phyloP scores from a whole-genome alignment of 2,113 vertebrate genomes.

The Porphyrio hochstetteri region DNA sequence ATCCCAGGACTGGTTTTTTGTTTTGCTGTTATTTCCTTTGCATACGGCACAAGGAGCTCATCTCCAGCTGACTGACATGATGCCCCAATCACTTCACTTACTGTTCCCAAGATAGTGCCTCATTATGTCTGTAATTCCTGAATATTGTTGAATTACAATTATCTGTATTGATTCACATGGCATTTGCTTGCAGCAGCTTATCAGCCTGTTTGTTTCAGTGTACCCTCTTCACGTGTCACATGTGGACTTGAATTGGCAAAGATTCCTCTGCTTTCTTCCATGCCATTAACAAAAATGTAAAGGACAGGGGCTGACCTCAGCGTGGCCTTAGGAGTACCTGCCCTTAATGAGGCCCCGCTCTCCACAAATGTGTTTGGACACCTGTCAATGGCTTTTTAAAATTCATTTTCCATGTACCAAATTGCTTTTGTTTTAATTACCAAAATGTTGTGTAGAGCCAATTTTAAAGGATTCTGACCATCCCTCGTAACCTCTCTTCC shows the following conservation, averaged over 20 bases:
- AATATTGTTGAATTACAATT: conserved; percentile 22
- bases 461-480: not conserved
- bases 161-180: not conserved
- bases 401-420: not conserved
- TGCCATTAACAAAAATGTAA: not conserved
- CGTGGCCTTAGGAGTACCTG: not conserved
- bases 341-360: not conserved
- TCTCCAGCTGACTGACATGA: conserved; percentile 4
- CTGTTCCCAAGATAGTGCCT: not conserved
- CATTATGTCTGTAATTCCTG: conserved; percentile 21
- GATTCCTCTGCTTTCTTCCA: conserved; percentile 8
- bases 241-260: not conserved
- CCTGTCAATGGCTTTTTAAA: not conserved
- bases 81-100: not conserved
- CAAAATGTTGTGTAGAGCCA: not conserved
- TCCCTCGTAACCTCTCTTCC: not conserved
- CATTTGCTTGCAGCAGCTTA: conserved; percentile 11
- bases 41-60: not conserved
- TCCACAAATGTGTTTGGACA: not conserved
- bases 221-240: not conserved
- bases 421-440: not conserved
- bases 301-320: not conserved
- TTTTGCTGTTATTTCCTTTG: not conserved
- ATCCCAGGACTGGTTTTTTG: not conserved
- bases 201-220: conserved; percentile 2